phyloP scores from a whole-genome alignment of 2,888 invertebrate species.

The Neoscelio sp. region DNA sequence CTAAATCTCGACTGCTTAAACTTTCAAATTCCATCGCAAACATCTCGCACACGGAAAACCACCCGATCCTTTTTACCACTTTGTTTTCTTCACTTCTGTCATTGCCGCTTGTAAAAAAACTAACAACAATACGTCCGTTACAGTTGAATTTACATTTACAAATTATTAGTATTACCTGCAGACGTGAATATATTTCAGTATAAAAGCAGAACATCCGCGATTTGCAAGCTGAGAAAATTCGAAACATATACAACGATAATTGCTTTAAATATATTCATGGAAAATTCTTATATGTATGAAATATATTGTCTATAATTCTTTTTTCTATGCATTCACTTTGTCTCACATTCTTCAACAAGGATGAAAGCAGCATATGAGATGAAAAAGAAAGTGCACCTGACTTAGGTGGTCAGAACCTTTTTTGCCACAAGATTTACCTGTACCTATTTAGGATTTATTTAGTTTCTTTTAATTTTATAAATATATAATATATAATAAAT shows the following conservation, averaged over 20 bases:
- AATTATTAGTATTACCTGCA: conserved; percentile 29
- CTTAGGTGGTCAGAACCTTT: no score
- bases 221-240: conserved; percentile 5
- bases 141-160: conserved; percentile 22
- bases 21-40: conserved; percentile 67
- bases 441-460: no score
- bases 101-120: conserved; percentile 44
- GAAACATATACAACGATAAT: conserved; percentile 1
- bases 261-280: neutral
- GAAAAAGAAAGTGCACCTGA: no score
- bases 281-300: neutral
- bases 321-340: no score
- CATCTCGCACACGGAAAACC: conserved; percentile 60
- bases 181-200: conserved; percentile 14
- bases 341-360: no score
- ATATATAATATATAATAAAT: no score
- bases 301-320: no score
- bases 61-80: conserved; percentile 57
- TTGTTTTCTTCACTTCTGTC: conserved; percentile 49
- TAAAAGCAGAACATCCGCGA: conserved; percentile 13
- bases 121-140: conserved; percentile 41
- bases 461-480: no score
- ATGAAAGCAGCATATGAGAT: no score
- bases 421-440: no score
- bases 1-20: conserved; percentile 65